Evolutionary conservation across 2,888 invertebrate genomes (phyloP).

Genomic region (Drosophila emarginata): DNA sequence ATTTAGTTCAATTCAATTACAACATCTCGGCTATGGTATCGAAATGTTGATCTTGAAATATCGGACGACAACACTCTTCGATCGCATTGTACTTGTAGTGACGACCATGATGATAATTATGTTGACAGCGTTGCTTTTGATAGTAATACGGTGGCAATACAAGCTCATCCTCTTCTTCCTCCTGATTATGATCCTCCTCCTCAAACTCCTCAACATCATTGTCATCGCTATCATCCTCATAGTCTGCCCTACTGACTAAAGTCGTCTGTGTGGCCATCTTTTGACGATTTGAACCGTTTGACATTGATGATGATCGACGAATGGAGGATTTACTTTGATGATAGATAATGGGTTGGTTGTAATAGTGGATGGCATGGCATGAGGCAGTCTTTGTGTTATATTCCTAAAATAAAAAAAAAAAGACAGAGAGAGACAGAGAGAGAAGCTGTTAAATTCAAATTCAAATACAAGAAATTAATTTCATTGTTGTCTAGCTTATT

Average conservation of each 20-base stretch:
- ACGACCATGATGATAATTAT: slow-evolving; percentile 42
- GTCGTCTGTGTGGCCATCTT: slow-evolving; percentile 8
- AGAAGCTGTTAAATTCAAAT: not conserved
- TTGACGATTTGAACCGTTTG: slow-evolving; percentile 20
- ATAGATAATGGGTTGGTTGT: slow-evolving; percentile 59
- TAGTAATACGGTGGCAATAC: slow-evolving; percentile 27
- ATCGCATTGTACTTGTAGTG: slow-evolving; percentile 74
- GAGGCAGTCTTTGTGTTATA: slow-evolving; percentile 83
- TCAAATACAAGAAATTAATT: not conserved
- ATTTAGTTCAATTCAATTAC: slow-evolving; percentile 38
- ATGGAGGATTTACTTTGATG: slow-evolving; percentile 9
- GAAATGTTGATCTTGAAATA: slow-evolving; percentile 77
- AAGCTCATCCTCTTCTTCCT: not conserved
- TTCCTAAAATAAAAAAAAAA: slow-evolving; percentile 69
- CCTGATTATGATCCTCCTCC: not conserved
- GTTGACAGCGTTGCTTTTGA: slow-evolving; percentile 40
- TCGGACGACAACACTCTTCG: slow-evolving; percentile 80
- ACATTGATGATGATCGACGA: not conserved
- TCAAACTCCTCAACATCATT: not conserved
- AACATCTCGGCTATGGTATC: slow-evolving; percentile 75
- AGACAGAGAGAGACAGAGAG: not conserved
- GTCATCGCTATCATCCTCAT: not conserved
- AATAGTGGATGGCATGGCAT: slow-evolving; percentile 82
- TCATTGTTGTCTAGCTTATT: slow-evolving; percentile 49
- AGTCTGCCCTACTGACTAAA: not conserved